phyloP scores from a whole-genome alignment of 2,888 invertebrate species.

The Oscheius sp. region DNA sequence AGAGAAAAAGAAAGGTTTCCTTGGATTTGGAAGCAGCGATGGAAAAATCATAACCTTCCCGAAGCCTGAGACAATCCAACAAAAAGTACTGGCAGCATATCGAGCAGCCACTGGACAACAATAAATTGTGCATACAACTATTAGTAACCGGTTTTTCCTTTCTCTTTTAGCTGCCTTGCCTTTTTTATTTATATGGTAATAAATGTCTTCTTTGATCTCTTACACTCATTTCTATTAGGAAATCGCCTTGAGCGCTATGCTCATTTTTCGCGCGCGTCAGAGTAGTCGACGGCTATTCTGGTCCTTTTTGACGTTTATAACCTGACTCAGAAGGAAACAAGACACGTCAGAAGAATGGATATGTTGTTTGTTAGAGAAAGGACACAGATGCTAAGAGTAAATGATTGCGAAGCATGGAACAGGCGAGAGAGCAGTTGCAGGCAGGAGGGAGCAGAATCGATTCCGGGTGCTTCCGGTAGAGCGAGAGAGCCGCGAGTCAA shows the following conservation, averaged over 20 bases:
- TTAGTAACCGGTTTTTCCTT: background rate
- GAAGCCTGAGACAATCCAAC: constrained; percentile 36
- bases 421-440: background rate
- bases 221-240: background rate
- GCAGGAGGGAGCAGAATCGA: constrained; percentile 7
- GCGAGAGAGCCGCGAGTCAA: background rate
- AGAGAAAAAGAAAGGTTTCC: constrained; percentile 65
- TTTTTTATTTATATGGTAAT: background rate
- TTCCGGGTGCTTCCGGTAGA: constrained; percentile 12
- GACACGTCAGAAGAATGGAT: background rate
- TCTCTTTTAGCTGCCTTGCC: background rate
- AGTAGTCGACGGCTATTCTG: background rate
- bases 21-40: constrained; percentile 60
- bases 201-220: background rate
- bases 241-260: constrained; percentile 2
- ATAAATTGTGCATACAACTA: constrained; percentile 18
- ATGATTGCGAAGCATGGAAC: background rate
- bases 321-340: background rate
- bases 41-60: constrained; percentile 60
- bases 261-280: background rate
- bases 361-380: background rate
- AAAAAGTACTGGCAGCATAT: constrained; percentile 42
- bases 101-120: constrained; percentile 1
- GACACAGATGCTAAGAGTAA: background rate
- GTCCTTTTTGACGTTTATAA: constrained; percentile 3